A percentile compares a stretch with the other conserved stretches of the same genome.
phyloP scores from a whole-genome alignment of 2,113 vertebrate genomes.

The Salvelinus namaycush region DNA sequence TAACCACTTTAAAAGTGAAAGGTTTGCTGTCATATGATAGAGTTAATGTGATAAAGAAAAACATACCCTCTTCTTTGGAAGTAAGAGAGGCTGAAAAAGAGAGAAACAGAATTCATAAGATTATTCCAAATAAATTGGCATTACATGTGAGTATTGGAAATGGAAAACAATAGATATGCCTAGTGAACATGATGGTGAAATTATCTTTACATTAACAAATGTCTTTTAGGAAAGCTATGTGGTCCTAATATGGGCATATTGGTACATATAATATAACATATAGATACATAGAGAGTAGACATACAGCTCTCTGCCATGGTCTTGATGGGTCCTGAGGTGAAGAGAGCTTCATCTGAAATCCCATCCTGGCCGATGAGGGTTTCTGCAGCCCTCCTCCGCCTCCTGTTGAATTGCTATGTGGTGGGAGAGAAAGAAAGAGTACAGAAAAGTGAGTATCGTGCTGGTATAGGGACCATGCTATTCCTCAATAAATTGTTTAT shows the following conservation, averaged over 20 bases:
- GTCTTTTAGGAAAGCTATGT: no score
- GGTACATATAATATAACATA: no score
- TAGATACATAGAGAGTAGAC: no score
- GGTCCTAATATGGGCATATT: no score
- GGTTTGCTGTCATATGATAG: not conserved
- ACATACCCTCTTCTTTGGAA: conserved; percentile 55
- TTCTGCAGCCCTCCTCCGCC: conserved; percentile 40
- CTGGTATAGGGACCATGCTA: not conserved
- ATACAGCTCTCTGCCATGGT: no score
- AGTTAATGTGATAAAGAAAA: conserved; percentile 15
- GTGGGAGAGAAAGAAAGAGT: conserved; percentile 19
- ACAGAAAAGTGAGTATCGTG: not conserved
- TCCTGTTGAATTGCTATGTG: conserved; percentile 53
- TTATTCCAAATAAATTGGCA: conserved; percentile 8
- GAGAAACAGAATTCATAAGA: conserved; percentile 18
- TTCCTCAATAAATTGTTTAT: not conserved
- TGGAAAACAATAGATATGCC: not conserved
- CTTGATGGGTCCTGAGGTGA: no score
- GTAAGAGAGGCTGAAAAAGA: conserved; percentile 50
- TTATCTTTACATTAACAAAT: no score
- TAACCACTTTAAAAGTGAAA: conserved; percentile 27
- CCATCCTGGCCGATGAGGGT: conserved; percentile 32
- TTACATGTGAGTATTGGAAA: not conserved
- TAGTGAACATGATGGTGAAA: not conserved
- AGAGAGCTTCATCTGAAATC: conserved; percentile 44